These are phyloP conservation scores for Rhingia campestris DNA, from an alignment of 2,888 invertebrate species.

Conservation along the genomic window DNA sequence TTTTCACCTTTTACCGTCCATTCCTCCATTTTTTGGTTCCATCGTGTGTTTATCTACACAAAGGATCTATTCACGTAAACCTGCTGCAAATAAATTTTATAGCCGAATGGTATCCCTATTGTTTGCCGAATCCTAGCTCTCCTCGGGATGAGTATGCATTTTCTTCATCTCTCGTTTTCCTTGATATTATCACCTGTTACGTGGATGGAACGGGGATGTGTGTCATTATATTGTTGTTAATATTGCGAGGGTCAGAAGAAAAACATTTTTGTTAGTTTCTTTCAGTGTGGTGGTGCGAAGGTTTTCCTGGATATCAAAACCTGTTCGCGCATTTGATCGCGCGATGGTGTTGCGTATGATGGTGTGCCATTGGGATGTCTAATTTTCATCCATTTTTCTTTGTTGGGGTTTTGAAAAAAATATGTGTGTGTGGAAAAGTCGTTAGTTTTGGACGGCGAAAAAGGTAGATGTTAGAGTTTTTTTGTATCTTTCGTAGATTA, in stretches of 20 bases:
- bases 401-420: slow-evolving; percentile 35
- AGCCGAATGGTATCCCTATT: slow-evolving; percentile 68
- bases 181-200: slow-evolving; percentile 76
- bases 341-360: slow-evolving; percentile 44
- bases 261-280: slow-evolving; percentile 36
- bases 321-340: slow-evolving; percentile 73
- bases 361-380: slow-evolving; percentile 64
- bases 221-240: slow-evolving; percentile 51
- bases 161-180: slow-evolving; percentile 39
- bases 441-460: slow-evolving; percentile 46
- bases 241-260: slow-evolving; percentile 49
- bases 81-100: slow-evolving; percentile 79
- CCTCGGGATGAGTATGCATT: background rate
- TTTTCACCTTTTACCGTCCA: slow-evolving; percentile 8
- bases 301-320: slow-evolving; percentile 66
- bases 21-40: slow-evolving; percentile 3
- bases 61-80: slow-evolving; percentile 70
- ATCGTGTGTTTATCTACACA: slow-evolving; percentile 41
- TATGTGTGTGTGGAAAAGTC: slow-evolving; percentile 41
- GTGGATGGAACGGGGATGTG: slow-evolving; percentile 54
- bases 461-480: slow-evolving; percentile 22
- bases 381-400: slow-evolving; percentile 64
- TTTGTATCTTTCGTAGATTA: slow-evolving; percentile 41
- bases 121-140: slow-evolving; percentile 50
- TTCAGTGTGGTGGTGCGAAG: slow-evolving; percentile 18